phyloP scores from a whole-genome alignment of 2,888 invertebrate species.

The Tinea semifulvella region DNA sequence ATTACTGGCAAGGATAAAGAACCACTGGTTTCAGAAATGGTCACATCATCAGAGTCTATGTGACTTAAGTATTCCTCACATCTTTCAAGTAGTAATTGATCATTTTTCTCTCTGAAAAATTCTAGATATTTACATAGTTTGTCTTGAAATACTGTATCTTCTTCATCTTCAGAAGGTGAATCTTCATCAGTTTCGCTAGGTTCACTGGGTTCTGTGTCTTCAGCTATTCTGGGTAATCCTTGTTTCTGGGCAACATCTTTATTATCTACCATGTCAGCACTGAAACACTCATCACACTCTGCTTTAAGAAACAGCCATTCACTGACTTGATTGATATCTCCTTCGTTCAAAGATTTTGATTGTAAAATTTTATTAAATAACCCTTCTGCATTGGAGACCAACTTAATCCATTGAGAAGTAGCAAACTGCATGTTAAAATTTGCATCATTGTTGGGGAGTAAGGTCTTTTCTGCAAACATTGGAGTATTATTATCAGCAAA shows the following conservation, averaged over 20 bases:
- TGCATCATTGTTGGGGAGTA: slow-evolving; percentile 27
- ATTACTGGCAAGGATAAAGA: slow-evolving; percentile 55
- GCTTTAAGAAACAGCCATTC: slow-evolving; percentile 88
- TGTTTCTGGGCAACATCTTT: slow-evolving; percentile 51
- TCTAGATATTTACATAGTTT: slow-evolving; percentile 77
- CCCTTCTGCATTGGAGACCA: slow-evolving; percentile 86
- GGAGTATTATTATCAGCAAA: slow-evolving; percentile 73
- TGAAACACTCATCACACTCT: slow-evolving; percentile 86
- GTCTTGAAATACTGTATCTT: slow-evolving; percentile 73
- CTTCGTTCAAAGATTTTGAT: slow-evolving; percentile 73
- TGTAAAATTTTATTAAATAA: slow-evolving; percentile 79
- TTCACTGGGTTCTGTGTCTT: slow-evolving; percentile 68
- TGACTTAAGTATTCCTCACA: slow-evolving; percentile 69
- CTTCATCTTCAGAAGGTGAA: slow-evolving; percentile 68
- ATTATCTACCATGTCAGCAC: slow-evolving; percentile 60
- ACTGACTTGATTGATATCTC: slow-evolving; percentile 76
- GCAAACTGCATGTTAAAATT: slow-evolving; percentile 83
- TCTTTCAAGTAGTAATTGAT: slow-evolving; percentile 69
- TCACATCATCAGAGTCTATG: slow-evolving; percentile 60
- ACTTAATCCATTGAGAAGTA: slow-evolving; percentile 81
- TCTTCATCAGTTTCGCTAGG: slow-evolving; percentile 70
- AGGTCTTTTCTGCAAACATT: slow-evolving; percentile 48
- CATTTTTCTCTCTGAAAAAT: slow-evolving; percentile 75
- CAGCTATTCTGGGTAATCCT: slow-evolving; percentile 56
- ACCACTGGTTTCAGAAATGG: slow-evolving; percentile 58